These are phyloP conservation scores for Andrena marginata DNA, from an alignment of 2,888 invertebrate genomes.

Conservation along the genomic window DNA sequence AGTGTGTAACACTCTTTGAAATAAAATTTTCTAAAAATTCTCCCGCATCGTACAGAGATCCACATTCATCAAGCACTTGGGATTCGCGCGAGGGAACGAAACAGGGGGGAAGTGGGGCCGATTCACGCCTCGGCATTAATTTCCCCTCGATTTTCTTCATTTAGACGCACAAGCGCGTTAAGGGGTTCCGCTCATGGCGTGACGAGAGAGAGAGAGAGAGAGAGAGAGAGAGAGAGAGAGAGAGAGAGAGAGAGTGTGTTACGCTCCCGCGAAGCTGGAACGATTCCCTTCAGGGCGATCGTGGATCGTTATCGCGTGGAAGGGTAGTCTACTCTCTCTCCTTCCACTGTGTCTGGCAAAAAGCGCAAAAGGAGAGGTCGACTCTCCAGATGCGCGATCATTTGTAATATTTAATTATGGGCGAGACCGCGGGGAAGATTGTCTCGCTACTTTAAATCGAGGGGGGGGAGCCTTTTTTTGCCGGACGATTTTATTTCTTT, in stretches of 20 bases:
- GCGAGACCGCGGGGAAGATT: slow-evolving; percentile 51
- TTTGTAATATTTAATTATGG: slow-evolving; percentile 73
- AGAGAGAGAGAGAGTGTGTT: slow-evolving; percentile 50
- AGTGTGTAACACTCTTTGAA: background rate
- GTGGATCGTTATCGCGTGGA: slow-evolving; percentile 67
- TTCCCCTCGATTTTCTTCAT: slow-evolving; percentile 66
- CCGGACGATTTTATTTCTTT: slow-evolving; percentile 3
- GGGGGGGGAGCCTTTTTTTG: slow-evolving; percentile 10
- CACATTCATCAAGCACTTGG: background rate
- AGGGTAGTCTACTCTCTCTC: slow-evolving; percentile 61
- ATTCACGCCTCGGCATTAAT: slow-evolving; percentile 64
- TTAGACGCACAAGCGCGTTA: slow-evolving; percentile 50
- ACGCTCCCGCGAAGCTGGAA: slow-evolving; percentile 58
- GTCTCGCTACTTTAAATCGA: slow-evolving; percentile 49
- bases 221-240: slow-evolving; percentile 45
- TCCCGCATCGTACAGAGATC: background rate
- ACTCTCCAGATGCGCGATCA: slow-evolving; percentile 61
- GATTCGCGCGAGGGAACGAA: background rate
- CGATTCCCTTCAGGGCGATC: slow-evolving; percentile 70
- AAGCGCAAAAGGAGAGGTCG: slow-evolving; percentile 38
- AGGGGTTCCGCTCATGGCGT: slow-evolving; percentile 59
- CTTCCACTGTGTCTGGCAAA: slow-evolving; percentile 34
- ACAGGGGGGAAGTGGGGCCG: slow-evolving; percentile 20
- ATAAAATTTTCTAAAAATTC: background rate
- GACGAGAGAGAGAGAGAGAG: slow-evolving; percentile 54